phyloP scores from a whole-genome alignment of 1,140 invertebrate species.

The Drosophila paulistorum region DNA sequence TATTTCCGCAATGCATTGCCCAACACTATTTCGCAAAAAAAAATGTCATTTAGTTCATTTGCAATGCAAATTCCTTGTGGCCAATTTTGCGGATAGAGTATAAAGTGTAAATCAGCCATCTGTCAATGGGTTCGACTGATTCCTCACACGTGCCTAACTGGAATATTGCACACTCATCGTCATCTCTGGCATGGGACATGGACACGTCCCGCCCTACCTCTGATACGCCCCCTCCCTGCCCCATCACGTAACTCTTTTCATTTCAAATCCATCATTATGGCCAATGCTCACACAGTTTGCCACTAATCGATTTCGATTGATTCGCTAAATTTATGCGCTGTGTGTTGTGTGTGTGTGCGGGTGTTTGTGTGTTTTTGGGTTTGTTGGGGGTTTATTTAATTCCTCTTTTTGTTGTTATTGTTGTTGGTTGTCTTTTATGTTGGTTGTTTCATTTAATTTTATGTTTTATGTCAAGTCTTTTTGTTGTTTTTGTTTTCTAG shows the following conservation, averaged over 20 bases:
- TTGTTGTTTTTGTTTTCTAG: conserved; percentile 41
- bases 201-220: too few relatives aligned
- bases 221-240: background rate
- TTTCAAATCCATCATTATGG: conserved; percentile 36
- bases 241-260: conserved; percentile 28
- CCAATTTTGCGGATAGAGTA: background rate
- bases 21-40: background rate
- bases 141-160: conserved; percentile 13
- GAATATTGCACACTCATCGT: conserved; percentile 39
- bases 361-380: background rate
- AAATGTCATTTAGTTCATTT: background rate
- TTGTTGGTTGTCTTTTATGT: conserved; percentile 35
- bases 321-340: conserved; percentile 41
- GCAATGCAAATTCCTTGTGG: background rate
- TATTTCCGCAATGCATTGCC: background rate
- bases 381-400: conserved; percentile 34
- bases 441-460: conserved; percentile 51
- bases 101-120: background rate
- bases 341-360: background rate
- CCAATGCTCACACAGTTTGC: conserved; percentile 8
- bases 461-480: conserved; percentile 60
- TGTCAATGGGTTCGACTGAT: background rate
- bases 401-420: conserved; percentile 56
- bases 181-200: conserved; percentile 9
- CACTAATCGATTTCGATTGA: conserved; percentile 48